These are phyloP conservation scores for Amphiura filiformis DNA, from an alignment of 35 echinoderm and acorn worm genomes.

Conservation along the genomic window DNA sequence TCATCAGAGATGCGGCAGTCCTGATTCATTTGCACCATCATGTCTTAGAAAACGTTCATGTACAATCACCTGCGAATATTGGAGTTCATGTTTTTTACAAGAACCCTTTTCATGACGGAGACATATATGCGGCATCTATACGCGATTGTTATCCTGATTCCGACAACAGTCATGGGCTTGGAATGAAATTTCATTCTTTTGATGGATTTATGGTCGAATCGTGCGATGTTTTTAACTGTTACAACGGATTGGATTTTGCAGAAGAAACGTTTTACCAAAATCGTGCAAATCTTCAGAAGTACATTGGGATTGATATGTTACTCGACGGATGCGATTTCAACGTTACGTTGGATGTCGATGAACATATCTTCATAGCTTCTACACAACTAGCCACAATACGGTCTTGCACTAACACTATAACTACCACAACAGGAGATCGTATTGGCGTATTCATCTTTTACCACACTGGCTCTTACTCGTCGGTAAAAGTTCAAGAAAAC, in stretches of 20 bases:
- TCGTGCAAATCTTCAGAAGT: background rate
- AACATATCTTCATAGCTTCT: background rate
- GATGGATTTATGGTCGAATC: background rate
- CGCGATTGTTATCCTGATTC: background rate
- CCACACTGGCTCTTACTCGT: background rate
- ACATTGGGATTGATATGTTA: background rate
- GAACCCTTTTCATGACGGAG: background rate
- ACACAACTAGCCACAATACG: background rate
- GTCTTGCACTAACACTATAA: background rate
- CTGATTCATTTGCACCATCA: background rate
- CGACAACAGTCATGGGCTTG: background rate
- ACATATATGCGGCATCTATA: too few relatives aligned
- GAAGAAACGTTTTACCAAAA: background rate
- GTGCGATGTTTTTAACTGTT: background rate
- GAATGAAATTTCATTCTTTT: background rate
- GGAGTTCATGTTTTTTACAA: background rate
- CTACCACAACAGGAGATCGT: background rate
- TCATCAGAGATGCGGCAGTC: background rate
- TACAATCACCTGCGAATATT: background rate
- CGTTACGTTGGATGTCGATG: background rate
- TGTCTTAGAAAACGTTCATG: background rate
- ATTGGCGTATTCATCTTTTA: background rate
- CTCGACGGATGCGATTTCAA: background rate
- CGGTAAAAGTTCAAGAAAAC: background rate
- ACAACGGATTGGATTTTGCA: background rate